Percentiles rank a stretch among this genome's conserved stretches.
These are phyloP conservation scores for Drosophila paracracens DNA, from an alignment of 2,888 invertebrate genomes.

Conservation along the genomic window DNA sequence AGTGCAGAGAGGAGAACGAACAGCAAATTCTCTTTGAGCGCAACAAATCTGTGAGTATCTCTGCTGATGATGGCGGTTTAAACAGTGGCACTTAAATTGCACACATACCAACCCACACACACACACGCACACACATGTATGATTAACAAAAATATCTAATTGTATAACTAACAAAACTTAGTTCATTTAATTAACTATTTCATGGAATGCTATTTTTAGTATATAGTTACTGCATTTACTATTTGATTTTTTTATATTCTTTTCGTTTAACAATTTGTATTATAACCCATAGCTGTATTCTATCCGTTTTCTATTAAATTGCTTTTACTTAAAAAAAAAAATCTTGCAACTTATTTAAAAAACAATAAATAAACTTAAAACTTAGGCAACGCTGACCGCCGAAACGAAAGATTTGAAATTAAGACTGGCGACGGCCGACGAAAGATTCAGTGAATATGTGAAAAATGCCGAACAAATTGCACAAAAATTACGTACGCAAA, in stretches of 20 bases:
- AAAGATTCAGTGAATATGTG: conserved; percentile 83
- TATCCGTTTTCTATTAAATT: conserved; percentile 40
- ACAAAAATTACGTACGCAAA: conserved; percentile 79
- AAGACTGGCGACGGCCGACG: conserved; percentile 81
- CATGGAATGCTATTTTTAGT: conserved; percentile 24
- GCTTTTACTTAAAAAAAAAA: conserved; percentile 11
- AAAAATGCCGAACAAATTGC: conserved; percentile 82
- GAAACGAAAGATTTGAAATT: conserved; percentile 81
- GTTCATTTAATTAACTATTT: conserved; percentile 17
- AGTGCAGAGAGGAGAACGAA: conserved; percentile 86
- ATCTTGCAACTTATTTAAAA: conserved; percentile 33
- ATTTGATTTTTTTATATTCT: conserved; percentile 2
- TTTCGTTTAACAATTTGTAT: conserved; percentile 23
- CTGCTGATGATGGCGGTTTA: conserved; percentile 72
- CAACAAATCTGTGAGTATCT: conserved; percentile 87
- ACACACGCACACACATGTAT: conserved; percentile 8
- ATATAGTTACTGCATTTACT: conserved; percentile 22
- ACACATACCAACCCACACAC: conserved; percentile 18
- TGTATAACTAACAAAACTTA: conserved; percentile 42
- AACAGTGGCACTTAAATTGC: conserved; percentile 67
- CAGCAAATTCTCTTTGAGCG: conserved; percentile 86
- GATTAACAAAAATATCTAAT: conserved; percentile 19
- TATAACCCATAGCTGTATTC: conserved; percentile 15
- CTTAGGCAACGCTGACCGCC: conserved; percentile 79
- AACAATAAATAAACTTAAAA: conserved; percentile 35